Evolutionary conservation across 2,113 vertebrate species (phyloP), one percentile per base, ranked within the genome.

Genomic region (Sinosuthora webbiana): DNA sequence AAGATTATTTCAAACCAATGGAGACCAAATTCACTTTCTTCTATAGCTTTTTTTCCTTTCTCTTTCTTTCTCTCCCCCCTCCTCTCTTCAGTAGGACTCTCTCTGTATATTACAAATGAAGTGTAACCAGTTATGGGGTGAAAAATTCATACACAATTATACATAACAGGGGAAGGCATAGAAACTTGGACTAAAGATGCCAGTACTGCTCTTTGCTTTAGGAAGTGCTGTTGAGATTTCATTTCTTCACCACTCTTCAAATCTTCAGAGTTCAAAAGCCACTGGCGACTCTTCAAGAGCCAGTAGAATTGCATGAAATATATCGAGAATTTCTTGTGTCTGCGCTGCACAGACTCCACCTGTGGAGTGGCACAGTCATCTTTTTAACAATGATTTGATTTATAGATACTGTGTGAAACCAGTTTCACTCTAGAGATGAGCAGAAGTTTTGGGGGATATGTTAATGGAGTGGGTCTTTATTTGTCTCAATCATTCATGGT

Each of bases 1-100:
- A 88, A 91, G 79, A 86, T 77, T 75, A 80, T 94, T 95, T 94
- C 75, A 94, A 96, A 92, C 67, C 67, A 56, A 35, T 90, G 59
- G 67, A 91, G 87, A 89, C 81, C 5, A 5, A 84, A 80, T 93
- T 94, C 45, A 42, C 68, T 74, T 83, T 73, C 52, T 50, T 83
- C 70, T 77, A 35, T 20, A 37, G 7, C 30, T 68, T 88, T 90
- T 73, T 25, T 41, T 41, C 13, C 15, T 25, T n/a, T 56, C 24
- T 25, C 23, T 65, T 10, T 35, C 15, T 24, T 33, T 22, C 12
- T 20, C 8, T 33, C 6, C 5, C 9, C 2, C 0, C 3, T 10
- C 13, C 30, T 24, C 19, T 21, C 33, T 65, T 25, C 37, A 65
- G 17, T 67, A 80, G 74, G 30, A 44, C 45, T 69, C 25, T 74